A percentile compares a stretch with the other conserved stretches of the same genome.
phyloP scores from a whole-genome alignment of 2,797 vertebrate genomes.

The Arctocebus calabarensis region DNA sequence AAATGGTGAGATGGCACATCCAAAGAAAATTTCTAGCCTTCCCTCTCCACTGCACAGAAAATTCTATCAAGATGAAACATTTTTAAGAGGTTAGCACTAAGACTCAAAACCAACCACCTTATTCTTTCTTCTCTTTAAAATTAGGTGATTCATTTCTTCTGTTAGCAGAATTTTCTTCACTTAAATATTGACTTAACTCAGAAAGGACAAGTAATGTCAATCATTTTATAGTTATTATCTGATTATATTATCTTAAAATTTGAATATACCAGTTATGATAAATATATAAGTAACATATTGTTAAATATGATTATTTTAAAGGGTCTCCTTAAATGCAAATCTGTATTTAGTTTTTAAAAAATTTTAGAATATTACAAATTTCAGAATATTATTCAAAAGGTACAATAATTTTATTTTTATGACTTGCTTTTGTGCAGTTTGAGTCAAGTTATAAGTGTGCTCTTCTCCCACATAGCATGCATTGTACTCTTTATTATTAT shows the following conservation, averaged over 20 bases:
- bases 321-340: neutral
- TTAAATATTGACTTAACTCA: conserved; percentile 22
- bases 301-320: conserved; percentile 51
- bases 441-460: no score
- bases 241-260: conserved; percentile 39
- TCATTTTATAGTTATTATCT: conserved; percentile 15
- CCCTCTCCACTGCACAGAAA: rapidly evolving
- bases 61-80: neutral
- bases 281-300: neutral
- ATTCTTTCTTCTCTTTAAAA: conserved; percentile 20
- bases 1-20: neutral
- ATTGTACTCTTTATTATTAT: no score
- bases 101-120: neutral
- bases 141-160: neutral
- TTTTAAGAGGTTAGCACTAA: neutral
- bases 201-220: conserved; percentile 6
- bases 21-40: neutral
- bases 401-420: no score
- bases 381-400: no score
- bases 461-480: no score
- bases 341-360: neutral
- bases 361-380: no score
- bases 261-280: neutral
- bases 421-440: no score
- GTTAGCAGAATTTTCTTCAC: neutral